These are phyloP conservation scores for Cinara cedri DNA, from an alignment of 2,888 invertebrate genomes.

Conservation along the genomic window DNA sequence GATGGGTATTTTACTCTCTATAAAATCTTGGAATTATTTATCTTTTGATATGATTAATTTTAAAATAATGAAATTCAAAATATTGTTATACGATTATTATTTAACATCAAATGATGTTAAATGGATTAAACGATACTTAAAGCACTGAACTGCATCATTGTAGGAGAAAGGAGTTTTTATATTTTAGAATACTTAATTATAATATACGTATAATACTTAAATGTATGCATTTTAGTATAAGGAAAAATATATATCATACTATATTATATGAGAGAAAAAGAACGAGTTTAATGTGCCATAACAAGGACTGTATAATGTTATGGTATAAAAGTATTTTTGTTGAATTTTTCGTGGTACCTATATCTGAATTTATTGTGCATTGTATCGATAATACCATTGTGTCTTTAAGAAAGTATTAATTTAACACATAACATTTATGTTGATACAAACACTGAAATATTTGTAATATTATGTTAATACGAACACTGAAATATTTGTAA, in stretches of 20 bases:
- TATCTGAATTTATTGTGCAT: slow-evolving; percentile 42
- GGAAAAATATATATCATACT: slow-evolving; percentile 18
- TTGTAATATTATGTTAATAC: slow-evolving; percentile 51
- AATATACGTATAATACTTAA: slow-evolving; percentile 28
- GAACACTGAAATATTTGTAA: slow-evolving; percentile 49
- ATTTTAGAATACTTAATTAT: slow-evolving; percentile 38
- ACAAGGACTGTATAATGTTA: slow-evolving; percentile 51
- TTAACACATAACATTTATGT: slow-evolving; percentile 46
- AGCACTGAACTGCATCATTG: slow-evolving; percentile 15
- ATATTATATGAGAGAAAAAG: slow-evolving; percentile 27
- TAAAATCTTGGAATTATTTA: slow-evolving; percentile 42
- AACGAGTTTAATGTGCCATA: slow-evolving; percentile 53
- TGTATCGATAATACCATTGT: slow-evolving; percentile 53
- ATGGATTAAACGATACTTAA: slow-evolving; percentile 13
- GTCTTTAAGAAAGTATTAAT: slow-evolving; percentile 49
- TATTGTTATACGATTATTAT: slow-evolving; percentile 24
- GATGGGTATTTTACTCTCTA: slow-evolving; percentile 35
- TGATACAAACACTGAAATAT: slow-evolving; percentile 46
- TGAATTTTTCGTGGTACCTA: slow-evolving; percentile 27
- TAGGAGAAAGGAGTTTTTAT: slow-evolving; percentile 25
- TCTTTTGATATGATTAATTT: slow-evolving; percentile 16
- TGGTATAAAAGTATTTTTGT: slow-evolving; percentile 47
- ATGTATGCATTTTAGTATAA: slow-evolving; percentile 22
- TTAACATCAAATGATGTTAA: slow-evolving; percentile 14
- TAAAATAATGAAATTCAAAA: slow-evolving; percentile 21